phyloP scores from a whole-genome alignment of 2,113 vertebrate genomes.

The human region DNA sequence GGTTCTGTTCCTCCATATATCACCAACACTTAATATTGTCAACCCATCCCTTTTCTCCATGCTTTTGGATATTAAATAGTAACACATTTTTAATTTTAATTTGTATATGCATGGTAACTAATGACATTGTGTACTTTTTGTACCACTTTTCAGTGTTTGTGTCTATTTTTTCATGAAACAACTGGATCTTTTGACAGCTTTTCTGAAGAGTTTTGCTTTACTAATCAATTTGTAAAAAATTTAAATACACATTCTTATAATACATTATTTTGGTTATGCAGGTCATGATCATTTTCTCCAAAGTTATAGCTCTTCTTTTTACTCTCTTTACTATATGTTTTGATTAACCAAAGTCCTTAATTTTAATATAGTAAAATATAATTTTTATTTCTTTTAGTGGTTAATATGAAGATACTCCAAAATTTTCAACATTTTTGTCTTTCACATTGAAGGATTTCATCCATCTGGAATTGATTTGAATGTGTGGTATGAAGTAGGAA shows the following conservation, averaged over 20 bases:
- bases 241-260: not conserved
- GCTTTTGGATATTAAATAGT: not conserved
- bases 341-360: not conserved
- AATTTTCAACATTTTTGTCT: not conserved
- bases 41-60: fast-evolving
- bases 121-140: not conserved
- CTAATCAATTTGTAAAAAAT: not conserved
- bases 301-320: not conserved
- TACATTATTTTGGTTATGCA: not conserved
- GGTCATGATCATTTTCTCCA: not conserved
- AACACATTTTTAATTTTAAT: not conserved
- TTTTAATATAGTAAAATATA: not conserved
- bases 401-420: not conserved
- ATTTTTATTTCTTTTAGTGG: not conserved
- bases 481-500: not conserved
- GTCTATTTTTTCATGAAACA: not conserved
- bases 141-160: not conserved
- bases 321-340: not conserved
- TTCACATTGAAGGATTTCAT: not conserved
- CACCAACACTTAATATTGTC: too few species aligned
- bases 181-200: not conserved
- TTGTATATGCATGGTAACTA: not conserved
- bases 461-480: not conserved
- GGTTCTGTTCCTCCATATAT: not conserved
- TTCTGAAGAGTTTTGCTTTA: not conserved